Conservation (phyloP, 2,113 vertebrate genomes). For the Bettongia penicillata region DNA sequence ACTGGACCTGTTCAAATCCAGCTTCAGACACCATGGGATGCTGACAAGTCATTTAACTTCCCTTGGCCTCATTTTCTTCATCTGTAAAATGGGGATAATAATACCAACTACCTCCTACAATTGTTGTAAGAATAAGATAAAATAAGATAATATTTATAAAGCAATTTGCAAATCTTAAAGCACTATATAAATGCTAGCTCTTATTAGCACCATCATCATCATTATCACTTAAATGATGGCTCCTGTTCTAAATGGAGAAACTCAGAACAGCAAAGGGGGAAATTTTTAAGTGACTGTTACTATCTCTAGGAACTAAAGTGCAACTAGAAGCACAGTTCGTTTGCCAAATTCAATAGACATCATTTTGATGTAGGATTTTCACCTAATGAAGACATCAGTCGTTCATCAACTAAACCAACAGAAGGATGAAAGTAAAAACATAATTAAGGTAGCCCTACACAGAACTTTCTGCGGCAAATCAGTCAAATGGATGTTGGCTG, state of each 20-base stretch:
- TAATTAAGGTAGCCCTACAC: background rate
- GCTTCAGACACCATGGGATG: too few relatives aligned
- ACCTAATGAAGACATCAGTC: background rate
- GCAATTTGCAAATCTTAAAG: background rate
- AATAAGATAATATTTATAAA: background rate
- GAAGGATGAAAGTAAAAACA: background rate
- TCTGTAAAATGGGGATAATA: too few relatives aligned
- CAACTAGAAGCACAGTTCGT: slow-evolving; percentile 4
- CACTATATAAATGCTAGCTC: background rate
- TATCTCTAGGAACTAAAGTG: background rate
- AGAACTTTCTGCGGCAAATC: background rate
- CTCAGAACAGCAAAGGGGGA: background rate
- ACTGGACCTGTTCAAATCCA: too few relatives aligned
- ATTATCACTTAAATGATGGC: background rate
- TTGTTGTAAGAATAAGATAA: background rate
- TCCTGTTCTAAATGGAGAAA: background rate
- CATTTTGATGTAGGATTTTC: background rate
- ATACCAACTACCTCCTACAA: too few relatives aligned
- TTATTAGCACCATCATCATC: background rate
- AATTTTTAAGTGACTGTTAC: background rate
- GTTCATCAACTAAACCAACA: slow-evolving; percentile 28
- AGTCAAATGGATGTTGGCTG: background rate
- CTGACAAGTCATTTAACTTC: too few relatives aligned
- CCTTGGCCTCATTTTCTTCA: too few relatives aligned
- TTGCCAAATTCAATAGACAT: background rate